Evolutionary conservation across 1,140 invertebrate species (phyloP).

Genomic region (Zaprionus ghesquierei): DNA sequence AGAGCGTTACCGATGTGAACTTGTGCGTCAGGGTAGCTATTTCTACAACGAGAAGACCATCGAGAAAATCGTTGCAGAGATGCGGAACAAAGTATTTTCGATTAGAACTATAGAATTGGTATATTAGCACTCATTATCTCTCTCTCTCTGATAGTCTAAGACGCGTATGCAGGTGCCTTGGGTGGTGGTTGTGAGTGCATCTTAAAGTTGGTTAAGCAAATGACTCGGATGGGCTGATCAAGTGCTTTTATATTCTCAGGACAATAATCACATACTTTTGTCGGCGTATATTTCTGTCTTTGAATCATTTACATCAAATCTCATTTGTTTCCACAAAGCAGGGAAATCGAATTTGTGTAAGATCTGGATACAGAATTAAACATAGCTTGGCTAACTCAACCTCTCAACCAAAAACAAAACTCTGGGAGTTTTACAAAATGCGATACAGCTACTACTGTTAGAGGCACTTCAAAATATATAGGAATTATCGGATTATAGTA

Average conservation of each 20-base stretch:
- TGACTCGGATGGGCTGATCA: neutral
- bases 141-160: constrained; percentile 46
- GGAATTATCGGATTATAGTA: too few species aligned
- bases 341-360: too few species aligned
- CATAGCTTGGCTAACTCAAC: too few species aligned
- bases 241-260: neutral
- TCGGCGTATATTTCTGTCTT: too few species aligned
- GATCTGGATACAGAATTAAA: too few species aligned
- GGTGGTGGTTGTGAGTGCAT: constrained; percentile 4
- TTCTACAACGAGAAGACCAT: constrained; percentile 84
- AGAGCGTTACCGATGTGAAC: constrained; percentile 90
- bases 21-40: constrained; percentile 91
- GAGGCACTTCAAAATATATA: too few species aligned
- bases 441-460: too few species aligned
- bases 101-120: constrained; percentile 79
- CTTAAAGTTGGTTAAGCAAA: neutral
- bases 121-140: constrained; percentile 53
- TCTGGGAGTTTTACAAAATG: too few species aligned
- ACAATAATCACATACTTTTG: too few species aligned
- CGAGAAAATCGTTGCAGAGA: constrained; percentile 78
- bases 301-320: too few species aligned
- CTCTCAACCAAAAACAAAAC: too few species aligned
- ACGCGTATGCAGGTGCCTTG: constrained; percentile 7
- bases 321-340: too few species aligned
- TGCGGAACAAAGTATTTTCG: constrained; percentile 74